Evolutionary conservation across 2,113 vertebrate genomes (phyloP), one percentile per base, ranked within the genome.

Genomic region (Laterallus jamaicensis): DNA sequence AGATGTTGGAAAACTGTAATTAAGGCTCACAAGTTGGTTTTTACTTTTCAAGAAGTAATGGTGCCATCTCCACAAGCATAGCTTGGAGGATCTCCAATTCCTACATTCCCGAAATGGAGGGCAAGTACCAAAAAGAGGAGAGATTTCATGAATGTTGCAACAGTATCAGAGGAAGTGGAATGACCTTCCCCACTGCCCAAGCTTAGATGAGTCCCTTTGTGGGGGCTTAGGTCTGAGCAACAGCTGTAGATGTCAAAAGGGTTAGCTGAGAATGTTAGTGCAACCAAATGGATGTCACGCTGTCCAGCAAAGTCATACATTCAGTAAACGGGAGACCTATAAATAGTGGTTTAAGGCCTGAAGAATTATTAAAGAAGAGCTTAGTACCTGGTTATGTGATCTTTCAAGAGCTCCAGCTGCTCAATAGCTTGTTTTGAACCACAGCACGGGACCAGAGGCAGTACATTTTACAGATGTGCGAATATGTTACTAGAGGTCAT

Each of bases 341-440:
- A 86, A 88, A 88, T 79, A 94, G 50, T 3, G 63, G 59, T 90
- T 90, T 82, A 77, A 80, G 52, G 60, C 47, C 47, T 70, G 39
- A 81, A 86, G 10, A 67, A 62, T 70, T 88, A 66, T 29, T 88
- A 66, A 74, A 77, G 28, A n/a, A 74, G 55, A 42, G n/a, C n/a
- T 66, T 79, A 66, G 59, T 82, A 88, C 40, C 78, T 85, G 70
- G 47, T 79, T 90, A 66, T 62, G 37, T 58, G 59, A 67, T 82
- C 44, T 58, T 87, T 82, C 62, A 86, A 40, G 77, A 90, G n/a
- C 59, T 84, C 59, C 93, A 83, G 69, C 66, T 84, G 90, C 63
- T 85, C 49, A 91, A 19, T 55, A 90, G 73, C 71, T 92, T 92
- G 47, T 67, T 95, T 91, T 88, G 71, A 85, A 94, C 63, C 70